These are phyloP conservation scores for Dascyllus trimaculatus DNA, from an alignment of 2,113 vertebrate genomes.

Conservation along the genomic window DNA sequence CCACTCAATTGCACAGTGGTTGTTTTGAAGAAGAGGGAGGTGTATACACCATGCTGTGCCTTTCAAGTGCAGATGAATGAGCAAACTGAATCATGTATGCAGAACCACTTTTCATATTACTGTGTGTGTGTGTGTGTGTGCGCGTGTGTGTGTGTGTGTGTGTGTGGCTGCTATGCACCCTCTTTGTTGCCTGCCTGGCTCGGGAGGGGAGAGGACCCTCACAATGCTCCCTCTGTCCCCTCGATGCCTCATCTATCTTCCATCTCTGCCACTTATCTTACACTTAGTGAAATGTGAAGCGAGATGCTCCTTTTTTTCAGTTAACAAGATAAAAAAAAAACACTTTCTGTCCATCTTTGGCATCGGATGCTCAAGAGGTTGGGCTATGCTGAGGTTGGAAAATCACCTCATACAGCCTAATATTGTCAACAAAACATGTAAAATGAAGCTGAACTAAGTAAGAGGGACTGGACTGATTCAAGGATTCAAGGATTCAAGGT, in stretches of 20 bases:
- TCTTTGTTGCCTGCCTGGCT: slow-evolving; percentile 71
- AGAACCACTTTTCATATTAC: slow-evolving; percentile 50
- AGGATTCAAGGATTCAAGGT: too few species aligned
- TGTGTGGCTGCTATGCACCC: slow-evolving; percentile 30
- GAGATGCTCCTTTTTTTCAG: not conserved
- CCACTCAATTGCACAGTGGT: not conserved
- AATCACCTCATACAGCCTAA: not conserved
- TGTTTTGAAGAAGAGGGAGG: slow-evolving; percentile 19
- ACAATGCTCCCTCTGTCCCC: slow-evolving; percentile 76
- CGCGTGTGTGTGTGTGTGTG: slow-evolving; percentile 5
- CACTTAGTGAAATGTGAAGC: slow-evolving; percentile 19
- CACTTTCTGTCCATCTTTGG: not conserved
- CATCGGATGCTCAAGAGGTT: not conserved
- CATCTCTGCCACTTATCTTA: slow-evolving; percentile 44
- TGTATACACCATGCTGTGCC: slow-evolving; percentile 15
- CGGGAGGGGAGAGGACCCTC: slow-evolving; percentile 56
- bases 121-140: slow-evolving; percentile 3
- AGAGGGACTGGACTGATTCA: too few species aligned
- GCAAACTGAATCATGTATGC: slow-evolving; percentile 50
- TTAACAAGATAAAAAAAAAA: not conserved
- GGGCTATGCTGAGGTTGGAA: not conserved
- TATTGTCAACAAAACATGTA: not conserved
- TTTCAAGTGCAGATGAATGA: slow-evolving; percentile 49
- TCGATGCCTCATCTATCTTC: slow-evolving; percentile 52
- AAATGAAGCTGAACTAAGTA: slow-evolving; percentile 1